These are phyloP conservation scores for Drepana arcuata DNA, from an alignment of 1,140 invertebrate species.

Conservation along the genomic window DNA sequence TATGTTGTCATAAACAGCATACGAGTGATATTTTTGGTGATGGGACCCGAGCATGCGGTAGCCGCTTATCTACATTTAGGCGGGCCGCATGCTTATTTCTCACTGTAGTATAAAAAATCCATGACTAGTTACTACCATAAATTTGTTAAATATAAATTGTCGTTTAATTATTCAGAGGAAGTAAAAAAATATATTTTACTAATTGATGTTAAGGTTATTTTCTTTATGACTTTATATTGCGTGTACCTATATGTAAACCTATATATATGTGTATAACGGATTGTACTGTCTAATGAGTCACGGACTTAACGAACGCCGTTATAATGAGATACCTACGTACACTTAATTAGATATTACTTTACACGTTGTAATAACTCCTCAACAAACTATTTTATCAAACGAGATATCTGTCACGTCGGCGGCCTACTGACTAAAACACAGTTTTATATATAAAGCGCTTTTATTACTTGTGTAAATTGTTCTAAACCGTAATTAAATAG, in stretches of 20 bases:
- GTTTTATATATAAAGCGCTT: constrained; percentile 14
- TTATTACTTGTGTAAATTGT: constrained; percentile 20
- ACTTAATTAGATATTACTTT: constrained; percentile 15
- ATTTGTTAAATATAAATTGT: too few relatives aligned
- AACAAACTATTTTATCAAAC: constrained; percentile 17
- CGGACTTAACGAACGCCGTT: constrained; percentile 14
- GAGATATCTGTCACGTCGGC: constrained; percentile 31
- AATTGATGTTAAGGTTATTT: too few relatives aligned
- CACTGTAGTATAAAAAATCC: too few relatives aligned
- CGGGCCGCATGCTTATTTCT: too few relatives aligned
- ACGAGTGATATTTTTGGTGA: too few relatives aligned
- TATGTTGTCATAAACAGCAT: too few relatives aligned
- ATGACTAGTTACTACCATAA: too few relatives aligned
- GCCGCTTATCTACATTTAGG: too few relatives aligned
- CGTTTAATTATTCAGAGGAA: too few relatives aligned
- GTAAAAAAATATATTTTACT: too few relatives aligned
- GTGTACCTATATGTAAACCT: constrained; percentile 3
- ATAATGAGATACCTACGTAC: constrained; percentile 16
- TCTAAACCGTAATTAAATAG: constrained; percentile 22
- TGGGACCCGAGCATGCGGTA: too few relatives aligned
- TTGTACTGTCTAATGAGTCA: constrained; percentile 12
- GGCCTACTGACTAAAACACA: constrained; percentile 17
- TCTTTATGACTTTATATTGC: too few relatives aligned
- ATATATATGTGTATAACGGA: constrained; percentile 1
- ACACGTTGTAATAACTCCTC: constrained; percentile 16